Evolutionary conservation across 2,888 invertebrate genomes (phyloP).

Genomic region (Orchesellides sinensis): DNA sequence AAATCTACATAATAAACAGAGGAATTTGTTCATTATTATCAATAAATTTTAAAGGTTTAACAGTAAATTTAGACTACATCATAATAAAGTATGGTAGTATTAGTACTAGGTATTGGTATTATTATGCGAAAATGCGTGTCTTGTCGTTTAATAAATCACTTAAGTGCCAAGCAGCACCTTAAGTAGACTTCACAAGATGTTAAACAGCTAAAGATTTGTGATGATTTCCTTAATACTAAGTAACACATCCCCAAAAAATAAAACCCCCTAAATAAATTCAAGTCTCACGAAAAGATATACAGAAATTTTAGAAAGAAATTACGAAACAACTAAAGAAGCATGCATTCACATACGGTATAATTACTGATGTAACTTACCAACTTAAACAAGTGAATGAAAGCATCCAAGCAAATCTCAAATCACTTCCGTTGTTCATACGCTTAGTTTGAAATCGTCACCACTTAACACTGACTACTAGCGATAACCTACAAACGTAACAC

Average conservation of each 20-base stretch:
- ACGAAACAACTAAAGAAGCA: background rate
- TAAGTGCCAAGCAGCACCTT: constrained; percentile 27
- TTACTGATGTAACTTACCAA: constrained; percentile 13
- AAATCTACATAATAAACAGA: background rate
- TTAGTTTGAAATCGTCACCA: background rate
- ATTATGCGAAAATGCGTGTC: background rate
- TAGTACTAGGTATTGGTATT: background rate
- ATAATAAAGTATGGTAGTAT: too few relatives aligned
- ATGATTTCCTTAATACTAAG: background rate
- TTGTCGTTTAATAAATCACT: background rate
- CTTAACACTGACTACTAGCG: constrained; percentile 24
- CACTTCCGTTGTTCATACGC: constrained; percentile 4
- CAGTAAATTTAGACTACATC: background rate
- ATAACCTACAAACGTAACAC: constrained; percentile 18
- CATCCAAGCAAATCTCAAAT: constrained; percentile 27
- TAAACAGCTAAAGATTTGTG: background rate
- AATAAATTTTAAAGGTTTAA: background rate
- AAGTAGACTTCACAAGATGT: background rate
- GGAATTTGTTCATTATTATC: constrained; percentile 1
- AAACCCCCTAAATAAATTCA: background rate
- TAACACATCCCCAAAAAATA: background rate
- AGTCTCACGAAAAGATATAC: too few relatives aligned
- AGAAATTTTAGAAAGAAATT: background rate
- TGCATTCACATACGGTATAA: background rate
- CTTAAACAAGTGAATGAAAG: background rate